Percentiles rank a stretch among this genome's conserved stretches.
Conservation (phyloP, 2,113 vertebrate genomes). For the Psammodynastes pulverulentus region DNA sequence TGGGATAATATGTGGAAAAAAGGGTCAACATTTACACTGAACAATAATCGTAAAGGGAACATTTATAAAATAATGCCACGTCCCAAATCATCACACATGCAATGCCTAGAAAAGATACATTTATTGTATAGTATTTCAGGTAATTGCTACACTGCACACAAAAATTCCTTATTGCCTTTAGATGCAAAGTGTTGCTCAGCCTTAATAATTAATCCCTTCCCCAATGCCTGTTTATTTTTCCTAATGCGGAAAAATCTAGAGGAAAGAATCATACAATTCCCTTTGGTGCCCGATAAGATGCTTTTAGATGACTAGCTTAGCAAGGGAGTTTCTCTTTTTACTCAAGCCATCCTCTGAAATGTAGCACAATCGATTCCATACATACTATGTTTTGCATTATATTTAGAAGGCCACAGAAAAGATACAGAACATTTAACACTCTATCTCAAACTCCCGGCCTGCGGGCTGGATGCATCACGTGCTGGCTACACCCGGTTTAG, state of each 20-base stretch:
- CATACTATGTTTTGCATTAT: neutral
- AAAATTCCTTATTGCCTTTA: neutral
- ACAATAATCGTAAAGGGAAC: no score
- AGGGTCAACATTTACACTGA: no score
- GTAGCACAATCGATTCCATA: neutral
- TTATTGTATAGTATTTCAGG: neutral
- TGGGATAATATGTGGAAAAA: no score
- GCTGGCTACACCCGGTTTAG: no score
- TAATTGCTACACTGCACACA: neutral
- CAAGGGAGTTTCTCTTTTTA: neutral
- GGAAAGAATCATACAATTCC: neutral
- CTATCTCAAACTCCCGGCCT: no score
- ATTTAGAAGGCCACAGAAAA: neutral
- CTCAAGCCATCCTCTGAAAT: neutral
- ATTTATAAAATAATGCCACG: no score
- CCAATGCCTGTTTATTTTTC: neutral
- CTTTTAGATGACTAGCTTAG: neutral
- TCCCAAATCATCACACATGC: no score
- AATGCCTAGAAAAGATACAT: no score
- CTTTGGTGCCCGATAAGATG: neutral
- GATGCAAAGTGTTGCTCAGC: neutral
- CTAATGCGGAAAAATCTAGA: neutral
- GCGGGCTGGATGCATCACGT: no score
- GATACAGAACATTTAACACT: neutral
- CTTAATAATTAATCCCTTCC: neutral